Evolutionary conservation across 2,113 vertebrate species (phyloP).

Genomic region (Empidonax alnorum): DNA sequence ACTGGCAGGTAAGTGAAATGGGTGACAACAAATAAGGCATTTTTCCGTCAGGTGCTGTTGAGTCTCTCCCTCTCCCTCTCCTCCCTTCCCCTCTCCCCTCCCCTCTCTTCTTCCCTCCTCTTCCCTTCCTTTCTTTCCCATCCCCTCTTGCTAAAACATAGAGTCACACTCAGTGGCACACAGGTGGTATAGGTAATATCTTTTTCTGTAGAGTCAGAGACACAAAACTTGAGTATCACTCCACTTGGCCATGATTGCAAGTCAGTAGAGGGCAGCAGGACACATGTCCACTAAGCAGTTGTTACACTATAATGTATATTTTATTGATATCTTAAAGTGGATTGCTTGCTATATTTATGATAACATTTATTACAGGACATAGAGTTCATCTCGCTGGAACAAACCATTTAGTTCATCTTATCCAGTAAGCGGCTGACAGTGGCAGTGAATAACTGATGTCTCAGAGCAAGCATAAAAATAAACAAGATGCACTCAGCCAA

Average conservation of each 20-base stretch:
- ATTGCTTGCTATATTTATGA: slow-evolving; percentile 46
- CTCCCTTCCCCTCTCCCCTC: neutral
- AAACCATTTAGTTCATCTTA: slow-evolving; percentile 63
- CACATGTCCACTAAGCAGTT: neutral
- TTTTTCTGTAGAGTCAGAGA: neutral
- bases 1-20: neutral
- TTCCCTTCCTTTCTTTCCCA: too few relatives aligned
- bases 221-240: neutral
- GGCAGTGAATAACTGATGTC: slow-evolving; percentile 54
- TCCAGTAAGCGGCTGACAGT: slow-evolving; percentile 43
- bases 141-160: neutral
- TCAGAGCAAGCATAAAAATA: slow-evolving; percentile 65
- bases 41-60: neutral
- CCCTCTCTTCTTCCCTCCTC: too few relatives aligned
- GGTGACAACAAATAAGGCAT: neutral
- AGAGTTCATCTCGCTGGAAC: slow-evolving; percentile 49
- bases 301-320: neutral
- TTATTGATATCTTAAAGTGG: slow-evolving; percentile 29
- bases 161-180: neutral
- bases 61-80: neutral
- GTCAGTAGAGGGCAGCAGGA: slow-evolving; percentile 41
- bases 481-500: slow-evolving; percentile 58
- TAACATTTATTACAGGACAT: slow-evolving; percentile 57
- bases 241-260: neutral
- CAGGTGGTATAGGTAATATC: neutral